Base-by-base conservation (phyloP, 2,888 invertebrate genomes). In the Troides helena region DNA sequence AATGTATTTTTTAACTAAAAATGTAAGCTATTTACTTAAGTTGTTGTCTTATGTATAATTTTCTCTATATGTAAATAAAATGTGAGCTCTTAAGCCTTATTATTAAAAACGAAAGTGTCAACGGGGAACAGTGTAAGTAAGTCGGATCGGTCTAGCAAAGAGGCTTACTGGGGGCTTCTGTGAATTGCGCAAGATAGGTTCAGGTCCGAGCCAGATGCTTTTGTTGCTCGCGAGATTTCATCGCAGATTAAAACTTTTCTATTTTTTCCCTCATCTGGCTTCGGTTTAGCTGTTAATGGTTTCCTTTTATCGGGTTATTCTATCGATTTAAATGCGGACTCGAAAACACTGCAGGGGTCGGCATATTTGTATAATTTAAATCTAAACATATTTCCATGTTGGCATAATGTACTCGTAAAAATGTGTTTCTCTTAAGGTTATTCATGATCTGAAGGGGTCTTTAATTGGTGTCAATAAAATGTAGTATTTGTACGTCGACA, bases 221-320 rank as follows among this genome's bases (percentile, higher is more conserved):
- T 82, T 83, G 81, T 85, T 85, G 81, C 81, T 80, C 80, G 80
- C 77, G 76, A 81, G 81, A 85, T 84, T 85, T 80, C 81, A 80
- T 78, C 79, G 75, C 77, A 80, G 83, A 81, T 78, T 81, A 77
- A 80, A 78, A 76, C 72, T 67, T 74, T 78, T 76, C 80, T 83
- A 79, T 78, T 80, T 77, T 46, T 36, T 36, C 25, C 30, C 61
- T 61, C 65, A 50, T 77, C 74, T 72, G 75, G 75, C 74, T 72
- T 75, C 76, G 73, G 68, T 60, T 67, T 61, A 73, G 72, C 74
- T 77, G 76, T 78, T 75, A 78, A 71, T 73, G 75, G 75, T 77
- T 75, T 76, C 78, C 76, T 78, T 80, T 70, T 78, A 75, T 76
- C 71, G 56, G 66, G 25, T 67, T 67, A 71, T 69, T 68, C 68